phyloP scores from a whole-genome alignment of 2,888 invertebrate genomes.

The Chesias legatella region DNA sequence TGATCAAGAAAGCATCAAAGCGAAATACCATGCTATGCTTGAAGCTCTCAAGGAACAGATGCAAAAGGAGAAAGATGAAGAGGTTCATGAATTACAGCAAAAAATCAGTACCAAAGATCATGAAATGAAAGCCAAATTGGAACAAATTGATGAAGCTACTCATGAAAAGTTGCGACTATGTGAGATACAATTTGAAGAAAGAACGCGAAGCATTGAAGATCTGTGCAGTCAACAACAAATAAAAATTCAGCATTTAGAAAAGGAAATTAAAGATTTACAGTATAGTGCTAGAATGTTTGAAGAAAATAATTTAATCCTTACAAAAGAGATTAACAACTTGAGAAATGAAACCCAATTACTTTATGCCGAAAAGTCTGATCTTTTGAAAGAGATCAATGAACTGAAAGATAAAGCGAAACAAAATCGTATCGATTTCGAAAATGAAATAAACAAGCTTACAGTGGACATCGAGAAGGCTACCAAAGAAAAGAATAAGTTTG shows the following conservation, averaged over 20 bases:
- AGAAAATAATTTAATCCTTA: slow-evolving; percentile 49
- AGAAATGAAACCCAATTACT: slow-evolving; percentile 53
- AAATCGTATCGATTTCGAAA: slow-evolving; percentile 62
- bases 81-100: slow-evolving; percentile 55
- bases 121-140: slow-evolving; percentile 71
- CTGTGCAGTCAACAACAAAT: slow-evolving; percentile 58
- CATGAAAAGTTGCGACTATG: slow-evolving; percentile 66
- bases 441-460: slow-evolving; percentile 64
- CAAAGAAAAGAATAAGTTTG: slow-evolving; percentile 78
- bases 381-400: slow-evolving; percentile 49
- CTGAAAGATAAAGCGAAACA: slow-evolving; percentile 60
- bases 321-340: slow-evolving; percentile 50
- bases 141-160: slow-evolving; percentile 69
- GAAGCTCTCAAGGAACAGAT: slow-evolving; percentile 57
- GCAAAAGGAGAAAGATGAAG: slow-evolving; percentile 57
- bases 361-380: slow-evolving; percentile 43
- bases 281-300: slow-evolving; percentile 48
- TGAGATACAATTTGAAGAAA: slow-evolving; percentile 74
- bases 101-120: slow-evolving; percentile 54
- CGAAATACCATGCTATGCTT: slow-evolving; percentile 53
- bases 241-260: slow-evolving; percentile 53
- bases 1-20: slow-evolving; percentile 60
- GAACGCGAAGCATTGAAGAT: slow-evolving; percentile 58
- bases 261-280: slow-evolving; percentile 57
- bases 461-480: slow-evolving; percentile 63